Evolutionary conservation across 2,888 invertebrate genomes (phyloP).

Genomic region (Nomada fucata): DNA sequence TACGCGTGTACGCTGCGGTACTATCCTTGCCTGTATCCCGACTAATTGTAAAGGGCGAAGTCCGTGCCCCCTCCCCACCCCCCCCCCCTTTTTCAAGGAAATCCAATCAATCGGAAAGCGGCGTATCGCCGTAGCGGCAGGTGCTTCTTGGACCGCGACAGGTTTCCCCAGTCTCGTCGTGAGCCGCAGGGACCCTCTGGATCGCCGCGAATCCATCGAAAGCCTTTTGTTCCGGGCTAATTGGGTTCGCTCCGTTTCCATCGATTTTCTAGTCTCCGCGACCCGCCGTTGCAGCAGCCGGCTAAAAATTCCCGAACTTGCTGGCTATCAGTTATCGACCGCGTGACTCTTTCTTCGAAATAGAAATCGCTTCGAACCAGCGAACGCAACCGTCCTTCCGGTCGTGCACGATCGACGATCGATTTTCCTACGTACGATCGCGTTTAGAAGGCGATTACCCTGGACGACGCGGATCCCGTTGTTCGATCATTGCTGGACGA

Average conservation of each 20-base stretch:
- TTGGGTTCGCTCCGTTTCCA: constrained; percentile 79
- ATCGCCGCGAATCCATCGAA: constrained; percentile 54
- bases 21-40: too few relatives aligned
- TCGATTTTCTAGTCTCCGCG: constrained; percentile 72
- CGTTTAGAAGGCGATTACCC: too few relatives aligned
- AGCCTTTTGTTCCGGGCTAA: constrained; percentile 79
- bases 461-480: too few relatives aligned
- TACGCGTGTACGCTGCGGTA: too few relatives aligned
- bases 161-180: constrained; percentile 33
- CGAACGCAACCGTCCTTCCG: not conserved
- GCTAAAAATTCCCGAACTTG: constrained; percentile 40
- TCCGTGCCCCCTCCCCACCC: too few relatives aligned
- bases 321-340: not conserved
- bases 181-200: constrained; percentile 15
- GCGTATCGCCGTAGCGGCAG: not conserved
- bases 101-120: constrained; percentile 16
- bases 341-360: not conserved
- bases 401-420: not conserved
- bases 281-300: not conserved
- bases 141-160: constrained; percentile 32
- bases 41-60: too few relatives aligned
- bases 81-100: not conserved
- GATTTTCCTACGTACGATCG: too few relatives aligned
- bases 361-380: not conserved
- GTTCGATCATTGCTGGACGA: too few relatives aligned